Conservation (phyloP, 2,888 invertebrate genomes). For the Labia minor region DNA sequence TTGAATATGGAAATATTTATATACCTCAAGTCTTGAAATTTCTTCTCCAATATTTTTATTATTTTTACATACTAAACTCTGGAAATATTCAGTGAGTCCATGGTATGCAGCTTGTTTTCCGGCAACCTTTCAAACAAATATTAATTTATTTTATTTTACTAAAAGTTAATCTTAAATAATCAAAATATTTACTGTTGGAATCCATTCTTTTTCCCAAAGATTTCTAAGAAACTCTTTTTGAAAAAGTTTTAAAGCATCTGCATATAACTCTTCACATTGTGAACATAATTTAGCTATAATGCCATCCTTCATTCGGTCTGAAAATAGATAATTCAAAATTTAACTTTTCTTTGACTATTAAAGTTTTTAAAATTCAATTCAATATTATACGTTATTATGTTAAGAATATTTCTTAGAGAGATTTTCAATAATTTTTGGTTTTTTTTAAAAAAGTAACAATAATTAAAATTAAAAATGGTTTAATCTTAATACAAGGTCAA, state of each 20-base stretch:
- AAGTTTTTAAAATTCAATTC: no score
- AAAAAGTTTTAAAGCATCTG: slow-evolving; percentile 77
- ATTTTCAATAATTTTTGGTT: no score
- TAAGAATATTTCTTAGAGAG: no score
- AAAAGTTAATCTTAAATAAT: slow-evolving; percentile 13
- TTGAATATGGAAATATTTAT: slow-evolving; percentile 19
- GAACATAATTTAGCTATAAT: slow-evolving; percentile 85
- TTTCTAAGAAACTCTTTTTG: slow-evolving; percentile 70
- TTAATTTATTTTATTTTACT: not conserved
- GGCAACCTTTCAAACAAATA: slow-evolving; percentile 45
- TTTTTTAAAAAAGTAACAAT: no score
- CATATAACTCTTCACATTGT: slow-evolving; percentile 88
- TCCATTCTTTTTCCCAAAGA: slow-evolving; percentile 87
- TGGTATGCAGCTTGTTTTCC: slow-evolving; percentile 83
- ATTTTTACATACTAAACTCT: slow-evolving; percentile 69
- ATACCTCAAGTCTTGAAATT: slow-evolving; percentile 66
- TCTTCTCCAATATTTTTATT: slow-evolving; percentile 78
- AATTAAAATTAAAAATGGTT: no score
- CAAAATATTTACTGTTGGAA: slow-evolving; percentile 48
- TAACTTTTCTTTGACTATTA: no score
- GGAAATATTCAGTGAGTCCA: slow-evolving; percentile 81
- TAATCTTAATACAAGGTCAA: no score
- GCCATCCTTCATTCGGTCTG: slow-evolving; percentile 89
- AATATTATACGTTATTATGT: no score
- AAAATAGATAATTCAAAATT: slow-evolving; percentile 28